phyloP scores from a whole-genome alignment of 2,888 invertebrate species.

The Neoscelio sp. region DNA sequence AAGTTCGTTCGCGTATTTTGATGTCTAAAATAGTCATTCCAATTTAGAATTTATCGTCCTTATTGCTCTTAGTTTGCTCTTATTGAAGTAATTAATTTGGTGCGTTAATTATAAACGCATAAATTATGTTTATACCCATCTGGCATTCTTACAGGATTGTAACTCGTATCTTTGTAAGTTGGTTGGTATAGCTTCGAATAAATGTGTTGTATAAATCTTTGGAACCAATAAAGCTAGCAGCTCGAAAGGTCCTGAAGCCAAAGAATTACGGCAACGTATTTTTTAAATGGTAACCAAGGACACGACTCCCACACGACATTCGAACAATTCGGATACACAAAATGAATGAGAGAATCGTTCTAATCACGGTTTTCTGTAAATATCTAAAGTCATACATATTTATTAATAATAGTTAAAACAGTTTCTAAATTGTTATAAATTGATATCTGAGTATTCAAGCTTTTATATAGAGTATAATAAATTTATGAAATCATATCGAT shows the following conservation, averaged over 20 bases:
- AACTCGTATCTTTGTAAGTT: conserved; percentile 32
- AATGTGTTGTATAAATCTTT: conserved; percentile 69
- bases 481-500: too few species aligned
- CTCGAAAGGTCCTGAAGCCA: conserved; percentile 51
- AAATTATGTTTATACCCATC: conserved; percentile 35
- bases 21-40: too few species aligned
- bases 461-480: too few species aligned
- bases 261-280: conserved; percentile 70
- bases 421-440: too few species aligned
- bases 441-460: too few species aligned
- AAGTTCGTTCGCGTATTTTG: too few species aligned
- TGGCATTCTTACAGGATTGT: conserved; percentile 26
- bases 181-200: conserved; percentile 16
- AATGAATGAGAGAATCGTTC: conserved; percentile 61
- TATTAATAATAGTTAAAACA: too few species aligned
- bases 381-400: background rate
- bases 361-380: conserved; percentile 77
- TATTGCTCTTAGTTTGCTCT: too few species aligned
- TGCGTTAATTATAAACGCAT: conserved; percentile 2
- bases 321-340: conserved; percentile 45
- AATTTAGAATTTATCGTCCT: too few species aligned
- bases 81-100: too few species aligned
- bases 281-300: conserved; percentile 68
- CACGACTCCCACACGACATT: conserved; percentile 15
- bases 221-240: conserved; percentile 68